These are phyloP conservation scores for Siderastrea siderea DNA, from an alignment of 92 coral and sea anemone genomes.

Conservation along the genomic window DNA sequence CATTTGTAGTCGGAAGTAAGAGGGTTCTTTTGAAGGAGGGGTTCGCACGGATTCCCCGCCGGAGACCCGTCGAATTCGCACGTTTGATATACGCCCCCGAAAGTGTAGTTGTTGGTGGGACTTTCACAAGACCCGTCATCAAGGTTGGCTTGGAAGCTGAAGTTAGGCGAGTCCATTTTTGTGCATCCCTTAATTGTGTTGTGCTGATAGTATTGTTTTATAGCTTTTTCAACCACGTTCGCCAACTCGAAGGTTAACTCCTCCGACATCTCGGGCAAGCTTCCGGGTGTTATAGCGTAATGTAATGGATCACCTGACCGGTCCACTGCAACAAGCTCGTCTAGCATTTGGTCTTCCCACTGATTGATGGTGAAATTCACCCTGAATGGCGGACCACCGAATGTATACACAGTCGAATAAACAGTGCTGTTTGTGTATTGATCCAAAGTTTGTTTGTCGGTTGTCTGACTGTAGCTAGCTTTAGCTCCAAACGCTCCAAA, in stretches of 20 bases:
- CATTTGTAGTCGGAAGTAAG: slow-evolving; percentile 74
- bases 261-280: slow-evolving; percentile 85
- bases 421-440: too few species aligned
- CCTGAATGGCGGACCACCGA: too few species aligned
- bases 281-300: slow-evolving; percentile 75
- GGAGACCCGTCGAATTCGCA: slow-evolving; percentile 82
- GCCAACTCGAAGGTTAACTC: slow-evolving; percentile 64
- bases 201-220: slow-evolving; percentile 81
- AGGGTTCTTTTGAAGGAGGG: slow-evolving; percentile 83
- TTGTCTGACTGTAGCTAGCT: too few species aligned
- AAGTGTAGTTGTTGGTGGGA: slow-evolving; percentile 87
- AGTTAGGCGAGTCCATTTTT: slow-evolving; percentile 85
- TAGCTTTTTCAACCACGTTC: slow-evolving; percentile 69
- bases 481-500: too few species aligned
- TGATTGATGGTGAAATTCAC: too few species aligned
- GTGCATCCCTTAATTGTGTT: slow-evolving; percentile 93
- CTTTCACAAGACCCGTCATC: slow-evolving; percentile 92
- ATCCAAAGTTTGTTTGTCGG: too few species aligned
- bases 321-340: background rate
- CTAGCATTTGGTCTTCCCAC: too few species aligned
- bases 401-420: background rate
- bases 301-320: slow-evolving; percentile 85
- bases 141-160: slow-evolving; percentile 93
- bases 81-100: slow-evolving; percentile 96
- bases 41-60: slow-evolving; percentile 71